Conservation (phyloP, 2,888 invertebrate genomes). For the Monochamus alternatus region DNA sequence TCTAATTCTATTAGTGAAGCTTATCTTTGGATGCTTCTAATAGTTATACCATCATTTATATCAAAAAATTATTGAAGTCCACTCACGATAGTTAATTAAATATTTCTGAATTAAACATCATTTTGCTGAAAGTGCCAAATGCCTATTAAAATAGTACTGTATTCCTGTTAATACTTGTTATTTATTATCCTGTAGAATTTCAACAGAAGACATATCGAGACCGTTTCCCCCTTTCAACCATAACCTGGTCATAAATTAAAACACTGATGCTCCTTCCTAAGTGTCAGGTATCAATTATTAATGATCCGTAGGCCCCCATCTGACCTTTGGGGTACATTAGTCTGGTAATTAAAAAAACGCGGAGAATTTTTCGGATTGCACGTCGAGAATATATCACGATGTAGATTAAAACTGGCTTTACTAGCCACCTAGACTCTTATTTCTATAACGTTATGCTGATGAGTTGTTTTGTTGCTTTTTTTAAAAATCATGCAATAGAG, state of each 20-base stretch:
- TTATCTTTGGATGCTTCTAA: too few species aligned
- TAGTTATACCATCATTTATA: too few species aligned
- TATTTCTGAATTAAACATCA: too few species aligned
- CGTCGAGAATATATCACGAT: slow-evolving; percentile 37
- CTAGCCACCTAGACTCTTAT: background rate
- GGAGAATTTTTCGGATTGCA: slow-evolving; percentile 2
- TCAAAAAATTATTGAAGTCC: too few species aligned
- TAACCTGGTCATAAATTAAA: slow-evolving; percentile 51
- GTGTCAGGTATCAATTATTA: slow-evolving; percentile 58
- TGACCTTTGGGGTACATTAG: slow-evolving; percentile 55
- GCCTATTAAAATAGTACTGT: too few species aligned
- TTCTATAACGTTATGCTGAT: background rate
- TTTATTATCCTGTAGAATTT: slow-evolving; percentile 41
- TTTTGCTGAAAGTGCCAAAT: too few species aligned
- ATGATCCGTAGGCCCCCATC: slow-evolving; percentile 55
- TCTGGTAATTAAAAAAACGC: slow-evolving; percentile 38
- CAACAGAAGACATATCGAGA: slow-evolving; percentile 39
- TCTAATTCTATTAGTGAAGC: too few species aligned
- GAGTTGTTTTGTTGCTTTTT: background rate
- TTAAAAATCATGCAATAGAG: too few species aligned
- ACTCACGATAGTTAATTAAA: too few species aligned
- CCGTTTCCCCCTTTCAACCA: slow-evolving; percentile 26
- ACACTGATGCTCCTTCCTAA: slow-evolving; percentile 38
- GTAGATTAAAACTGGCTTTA: slow-evolving; percentile 13
- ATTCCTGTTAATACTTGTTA: slow-evolving; percentile 24